Evolutionary conservation across 35 echinoderm and acorn worm species (phyloP).

Genomic region (Ophioderma brevispina): DNA sequence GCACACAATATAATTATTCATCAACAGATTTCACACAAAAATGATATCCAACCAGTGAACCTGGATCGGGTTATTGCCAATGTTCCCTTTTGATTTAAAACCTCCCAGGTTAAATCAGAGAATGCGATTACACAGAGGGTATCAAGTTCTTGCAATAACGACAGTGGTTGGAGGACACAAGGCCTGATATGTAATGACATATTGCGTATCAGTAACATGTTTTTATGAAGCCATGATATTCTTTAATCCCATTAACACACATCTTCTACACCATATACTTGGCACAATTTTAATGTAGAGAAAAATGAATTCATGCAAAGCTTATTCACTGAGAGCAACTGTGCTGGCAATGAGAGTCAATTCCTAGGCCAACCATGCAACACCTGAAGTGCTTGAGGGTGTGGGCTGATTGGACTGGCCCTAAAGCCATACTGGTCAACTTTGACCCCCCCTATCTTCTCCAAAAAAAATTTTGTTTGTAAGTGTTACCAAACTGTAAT

Average conservation of each 20-base stretch:
- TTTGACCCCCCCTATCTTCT: too few relatives aligned
- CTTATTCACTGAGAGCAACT: too few relatives aligned
- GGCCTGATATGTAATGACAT: not conserved
- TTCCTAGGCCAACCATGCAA: too few relatives aligned
- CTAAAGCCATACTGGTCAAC: too few relatives aligned
- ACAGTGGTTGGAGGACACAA: not conserved
- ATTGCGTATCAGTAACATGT: not conserved
- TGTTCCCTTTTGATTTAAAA: not conserved
- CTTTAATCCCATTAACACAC: slow-evolving; percentile 8
- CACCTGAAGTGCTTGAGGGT: too few relatives aligned
- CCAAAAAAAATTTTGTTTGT: too few relatives aligned
- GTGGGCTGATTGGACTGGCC: too few relatives aligned
- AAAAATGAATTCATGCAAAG: too few relatives aligned
- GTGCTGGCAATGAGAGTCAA: too few relatives aligned
- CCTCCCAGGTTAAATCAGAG: not conserved
- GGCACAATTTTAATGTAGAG: too few relatives aligned
- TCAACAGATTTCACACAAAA: not conserved
- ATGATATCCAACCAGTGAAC: not conserved
- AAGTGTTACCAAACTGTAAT: too few relatives aligned
- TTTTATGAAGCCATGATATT: not conserved
- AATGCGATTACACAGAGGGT: not conserved
- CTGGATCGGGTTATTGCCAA: not conserved
- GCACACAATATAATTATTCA: too few relatives aligned
- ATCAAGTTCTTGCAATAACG: not conserved
- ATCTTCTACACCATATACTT: not conserved